Base-by-base conservation (phyloP, 2,797 vertebrate species). In the Macropus fuliginosus region DNA sequence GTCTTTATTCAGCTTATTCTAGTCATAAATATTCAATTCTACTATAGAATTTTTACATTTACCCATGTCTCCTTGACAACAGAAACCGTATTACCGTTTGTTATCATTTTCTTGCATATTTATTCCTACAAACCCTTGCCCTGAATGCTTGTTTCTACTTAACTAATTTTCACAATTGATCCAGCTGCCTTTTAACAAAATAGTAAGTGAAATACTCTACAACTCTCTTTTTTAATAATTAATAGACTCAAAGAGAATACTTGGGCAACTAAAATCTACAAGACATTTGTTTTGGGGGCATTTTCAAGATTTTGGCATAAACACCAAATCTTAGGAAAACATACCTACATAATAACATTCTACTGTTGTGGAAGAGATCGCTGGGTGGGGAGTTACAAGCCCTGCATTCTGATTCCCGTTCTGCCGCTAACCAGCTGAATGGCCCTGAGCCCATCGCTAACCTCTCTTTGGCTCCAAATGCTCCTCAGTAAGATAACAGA, bases 231-330 rank as follows among this genome's bases (percentile, higher is more conserved):
- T 54, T 91, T 74, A 93, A 50, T 27, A 81, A 55, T 96, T 93
- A 52, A 93, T 3, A 81, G 24, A 81, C 40, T 27, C 18, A 46
- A 81, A 81, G 40, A 40, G 21, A 50, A 96, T 34, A 12, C 16
- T 95, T 94, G 92, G 95, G 91, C 90, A 56, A 59, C 52, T 0
- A 56, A 94, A 97, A 52, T 28, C 52, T 96, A n/a, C 29, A 94
- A 93, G 93, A 1, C 9, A 40, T 91, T 59, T 94, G 56, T 66
- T 87, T 95, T 98, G 95, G 90, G 95, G 31, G 28, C 40, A 54
- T 94, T 96, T 96, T 91, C 55, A 91, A 54, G 95, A 93, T 90
- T 90, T 95, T 93, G 97, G 94, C 54, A 96, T 91, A 95, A 66
- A 92, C 4, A 13, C 91, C 50, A 24, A 9, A 54, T 54, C 90